Percentiles rank a stretch among this genome's conserved stretches.
phyloP scores from a whole-genome alignment of 2,113 vertebrate genomes.

The Myotis yumanensis region DNA sequence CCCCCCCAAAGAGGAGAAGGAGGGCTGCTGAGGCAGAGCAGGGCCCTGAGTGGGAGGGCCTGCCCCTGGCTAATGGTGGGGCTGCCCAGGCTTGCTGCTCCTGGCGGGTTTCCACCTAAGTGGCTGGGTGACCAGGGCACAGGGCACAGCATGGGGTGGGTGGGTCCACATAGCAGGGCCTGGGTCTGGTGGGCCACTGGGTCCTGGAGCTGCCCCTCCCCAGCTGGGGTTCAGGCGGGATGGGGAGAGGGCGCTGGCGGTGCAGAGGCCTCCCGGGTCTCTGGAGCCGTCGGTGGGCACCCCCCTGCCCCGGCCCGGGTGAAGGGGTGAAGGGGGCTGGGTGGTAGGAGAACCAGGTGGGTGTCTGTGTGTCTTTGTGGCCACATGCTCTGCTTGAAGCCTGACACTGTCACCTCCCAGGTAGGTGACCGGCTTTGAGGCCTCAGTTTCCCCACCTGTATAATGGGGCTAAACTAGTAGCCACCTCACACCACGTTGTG shows the following conservation, averaged over 20 bases:
- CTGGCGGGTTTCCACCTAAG: not conserved
- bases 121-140: not conserved
- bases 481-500: rapidly evolving
- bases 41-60: too few species aligned
- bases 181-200: not conserved
- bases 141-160: not conserved
- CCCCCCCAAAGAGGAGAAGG: not conserved
- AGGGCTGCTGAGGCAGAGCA: not conserved
- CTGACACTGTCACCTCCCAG: not conserved
- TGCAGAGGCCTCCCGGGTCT: not conserved
- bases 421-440: rapidly evolving
- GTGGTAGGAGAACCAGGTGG: not conserved
- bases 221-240: not conserved
- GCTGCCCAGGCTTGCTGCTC: not conserved
- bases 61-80: not conserved
- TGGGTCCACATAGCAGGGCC: too few species aligned
- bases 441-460: not conserved
- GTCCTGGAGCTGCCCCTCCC: too few species aligned
- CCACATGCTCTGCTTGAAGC: not conserved
- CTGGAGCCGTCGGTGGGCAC: not conserved
- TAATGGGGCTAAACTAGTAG: rapidly evolving
- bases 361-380: not conserved
- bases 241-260: not conserved
- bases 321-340: not conserved
- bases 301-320: not conserved